These are phyloP conservation scores for Itoplectis maculator DNA, from an alignment of 2,888 invertebrate genomes.

Conservation along the genomic window DNA sequence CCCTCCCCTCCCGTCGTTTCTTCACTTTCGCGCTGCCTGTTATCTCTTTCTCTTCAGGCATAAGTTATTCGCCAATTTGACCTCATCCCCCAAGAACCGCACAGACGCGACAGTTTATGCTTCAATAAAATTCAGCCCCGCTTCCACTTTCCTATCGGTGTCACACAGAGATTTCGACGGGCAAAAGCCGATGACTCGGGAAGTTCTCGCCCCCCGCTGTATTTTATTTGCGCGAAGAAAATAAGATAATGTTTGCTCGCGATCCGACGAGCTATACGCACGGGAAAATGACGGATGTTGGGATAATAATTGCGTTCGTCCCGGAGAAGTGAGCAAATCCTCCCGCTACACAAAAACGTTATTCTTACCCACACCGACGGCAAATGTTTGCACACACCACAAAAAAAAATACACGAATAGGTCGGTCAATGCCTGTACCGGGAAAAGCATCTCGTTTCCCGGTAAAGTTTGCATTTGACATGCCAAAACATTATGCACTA, in stretches of 20 bases:
- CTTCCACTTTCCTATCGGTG: slow-evolving; percentile 44
- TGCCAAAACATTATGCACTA: too few relatives aligned
- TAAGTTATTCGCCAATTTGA: slow-evolving; percentile 72
- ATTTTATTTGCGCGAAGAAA: neutral
- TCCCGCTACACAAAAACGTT: too few relatives aligned
- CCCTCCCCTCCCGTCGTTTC: neutral
- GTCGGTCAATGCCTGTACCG: too few relatives aligned
- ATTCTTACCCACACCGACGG: too few relatives aligned
- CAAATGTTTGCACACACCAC: too few relatives aligned
- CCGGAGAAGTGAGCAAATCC: too few relatives aligned
- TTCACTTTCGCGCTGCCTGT: slow-evolving; percentile 46
- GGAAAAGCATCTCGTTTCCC: too few relatives aligned
- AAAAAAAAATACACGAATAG: too few relatives aligned
- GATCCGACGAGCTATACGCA: too few relatives aligned
- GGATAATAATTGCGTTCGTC: too few relatives aligned
- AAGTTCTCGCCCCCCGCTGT: slow-evolving; percentile 17
- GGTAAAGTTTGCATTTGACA: too few relatives aligned
- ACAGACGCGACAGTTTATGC: slow-evolving; percentile 67
- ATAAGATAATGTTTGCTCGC: neutral
- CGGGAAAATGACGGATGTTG: too few relatives aligned
- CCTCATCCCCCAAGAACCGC: slow-evolving; percentile 46
- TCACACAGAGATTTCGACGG: slow-evolving; percentile 29
- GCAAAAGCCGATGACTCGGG: slow-evolving; percentile 29
- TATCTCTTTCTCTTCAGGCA: slow-evolving; percentile 68
- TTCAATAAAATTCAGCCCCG: slow-evolving; percentile 65